phyloP scores from a whole-genome alignment of 2,888 invertebrate genomes.

The Linnaemya vulpina region DNA sequence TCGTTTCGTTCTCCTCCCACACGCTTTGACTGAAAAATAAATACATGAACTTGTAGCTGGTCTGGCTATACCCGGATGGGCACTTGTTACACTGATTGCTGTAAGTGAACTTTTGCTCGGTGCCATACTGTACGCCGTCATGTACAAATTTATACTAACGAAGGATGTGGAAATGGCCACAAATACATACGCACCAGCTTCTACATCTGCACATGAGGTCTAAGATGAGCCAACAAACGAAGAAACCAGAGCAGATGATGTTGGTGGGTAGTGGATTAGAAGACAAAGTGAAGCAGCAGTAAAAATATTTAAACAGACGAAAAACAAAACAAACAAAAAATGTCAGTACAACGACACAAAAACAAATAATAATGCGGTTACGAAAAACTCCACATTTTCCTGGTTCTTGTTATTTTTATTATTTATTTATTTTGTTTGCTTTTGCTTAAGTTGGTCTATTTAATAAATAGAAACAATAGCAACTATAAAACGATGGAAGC shows the following conservation, averaged over 20 bases:
- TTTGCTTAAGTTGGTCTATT: constrained; percentile 26
- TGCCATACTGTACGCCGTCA: constrained; percentile 86
- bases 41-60: constrained; percentile 84
- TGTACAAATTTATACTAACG: constrained; percentile 87
- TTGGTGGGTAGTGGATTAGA: constrained; percentile 25
- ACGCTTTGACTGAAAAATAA: background rate
- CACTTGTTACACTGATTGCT: constrained; percentile 87
- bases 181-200: constrained; percentile 81
- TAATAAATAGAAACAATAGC: constrained; percentile 18
- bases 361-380: constrained; percentile 75
- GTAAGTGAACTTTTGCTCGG: constrained; percentile 88
- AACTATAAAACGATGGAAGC: constrained; percentile 9
- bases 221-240: constrained; percentile 33
- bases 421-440: constrained; percentile 23
- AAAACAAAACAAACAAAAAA: background rate
- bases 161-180: constrained; percentile 78
- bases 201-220: constrained; percentile 65
- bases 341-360: constrained; percentile 33
- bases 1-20: constrained; percentile 69
- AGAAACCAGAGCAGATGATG: constrained; percentile 21
- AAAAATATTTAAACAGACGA: background rate
- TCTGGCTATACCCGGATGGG: constrained; percentile 90
- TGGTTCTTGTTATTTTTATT: constrained; percentile 15
- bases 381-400: constrained; percentile 71
- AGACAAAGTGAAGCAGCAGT: constrained; percentile 6